Evolutionary conservation across 2,888 invertebrate species (phyloP).

Genomic region (Drosophila mulleri): DNA sequence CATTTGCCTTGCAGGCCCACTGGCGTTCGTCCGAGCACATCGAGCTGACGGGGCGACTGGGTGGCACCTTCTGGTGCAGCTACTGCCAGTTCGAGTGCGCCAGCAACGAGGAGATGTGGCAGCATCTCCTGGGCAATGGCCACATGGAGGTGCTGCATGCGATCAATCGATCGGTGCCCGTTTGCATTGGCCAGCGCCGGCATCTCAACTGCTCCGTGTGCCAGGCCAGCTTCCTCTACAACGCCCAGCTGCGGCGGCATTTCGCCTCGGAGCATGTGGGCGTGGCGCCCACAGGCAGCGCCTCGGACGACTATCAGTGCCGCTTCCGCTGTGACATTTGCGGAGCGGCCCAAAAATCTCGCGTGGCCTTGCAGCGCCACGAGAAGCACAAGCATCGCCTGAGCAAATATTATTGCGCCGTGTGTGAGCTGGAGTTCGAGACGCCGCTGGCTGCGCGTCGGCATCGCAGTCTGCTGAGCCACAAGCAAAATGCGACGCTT

Average conservation of each 20-base stretch:
- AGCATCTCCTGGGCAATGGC: constrained; percentile 88
- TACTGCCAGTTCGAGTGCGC: constrained; percentile 90
- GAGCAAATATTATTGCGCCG: constrained; percentile 88
- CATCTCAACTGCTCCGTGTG: constrained; percentile 89
- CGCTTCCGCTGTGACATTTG: constrained; percentile 88
- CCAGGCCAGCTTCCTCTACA: constrained; percentile 89
- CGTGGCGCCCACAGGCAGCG: constrained; percentile 86
- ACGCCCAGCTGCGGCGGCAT: constrained; percentile 88
- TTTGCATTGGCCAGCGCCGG: constrained; percentile 89
- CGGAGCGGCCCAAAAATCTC: constrained; percentile 87
- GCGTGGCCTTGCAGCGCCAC: constrained; percentile 89
- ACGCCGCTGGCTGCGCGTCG: constrained; percentile 87
- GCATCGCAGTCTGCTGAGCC: constrained; percentile 89
- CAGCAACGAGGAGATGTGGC: constrained; percentile 88
- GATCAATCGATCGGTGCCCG: constrained; percentile 92
- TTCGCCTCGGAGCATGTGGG: constrained; percentile 87
- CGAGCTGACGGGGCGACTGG: constrained; percentile 83
- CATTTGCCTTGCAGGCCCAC: constrained; percentile 86
- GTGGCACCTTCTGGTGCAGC: constrained; percentile 90
- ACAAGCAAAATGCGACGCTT: constrained; percentile 86
- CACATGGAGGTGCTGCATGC: constrained; percentile 91
- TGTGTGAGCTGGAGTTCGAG: constrained; percentile 88
- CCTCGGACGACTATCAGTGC: constrained; percentile 89
- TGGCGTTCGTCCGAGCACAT: constrained; percentile 89
- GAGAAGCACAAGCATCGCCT: constrained; percentile 87